Base-by-base conservation (phyloP, 2,797 vertebrate genomes). In the Pangasius mekongensis region DNA sequence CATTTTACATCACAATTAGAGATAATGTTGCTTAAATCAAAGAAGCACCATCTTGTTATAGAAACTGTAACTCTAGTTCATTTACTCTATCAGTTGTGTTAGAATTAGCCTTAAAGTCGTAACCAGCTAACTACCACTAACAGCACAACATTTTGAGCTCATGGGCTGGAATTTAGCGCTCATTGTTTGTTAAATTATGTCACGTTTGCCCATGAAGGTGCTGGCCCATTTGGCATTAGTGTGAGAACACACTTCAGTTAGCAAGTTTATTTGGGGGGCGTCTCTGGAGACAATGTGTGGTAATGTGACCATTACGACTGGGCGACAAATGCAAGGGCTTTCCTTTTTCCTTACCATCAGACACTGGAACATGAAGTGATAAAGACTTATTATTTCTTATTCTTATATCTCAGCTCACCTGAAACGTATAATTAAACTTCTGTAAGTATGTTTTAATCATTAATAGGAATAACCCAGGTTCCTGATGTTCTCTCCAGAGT, bases 171-270 rank as follows among this genome's bases (percentile, higher is more conserved):
- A 77, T 69, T 83, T 90, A 89, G 71, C 49, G 62, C 60, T 82
- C 64, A 33, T 82, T 73, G 49, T 84, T 58, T 83, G 81, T 69
- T 80, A 69, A 80, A 92, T 89, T 30, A 89, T 86, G 86, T 91
- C 90, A 90, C 83, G 76, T 92, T 91, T 91, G 78, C 87, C 78
- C 67, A 77, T 47, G 54, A 73, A 89, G 84, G 85, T 86, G 87
- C 74, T 67, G 62, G 33, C 56, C 86, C 89, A 84, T 89, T 91
- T 92, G 89, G 84, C 89, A 91, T 84, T 56, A 62, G 69, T 62
- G 87, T 91, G 91, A 94, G 90, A 94, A 90, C 93, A 91, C 91
- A 89, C 89, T 92, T 92, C 85, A 89, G 82, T 89, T 86, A 89
- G 86, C 84, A 84, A 86, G 88, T 89, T 90, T 91, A 87, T 93